Evolutionary conservation across 2,888 invertebrate species (phyloP), one percentile per base, ranked within the genome.

Genomic region (Venusia cambrica): DNA sequence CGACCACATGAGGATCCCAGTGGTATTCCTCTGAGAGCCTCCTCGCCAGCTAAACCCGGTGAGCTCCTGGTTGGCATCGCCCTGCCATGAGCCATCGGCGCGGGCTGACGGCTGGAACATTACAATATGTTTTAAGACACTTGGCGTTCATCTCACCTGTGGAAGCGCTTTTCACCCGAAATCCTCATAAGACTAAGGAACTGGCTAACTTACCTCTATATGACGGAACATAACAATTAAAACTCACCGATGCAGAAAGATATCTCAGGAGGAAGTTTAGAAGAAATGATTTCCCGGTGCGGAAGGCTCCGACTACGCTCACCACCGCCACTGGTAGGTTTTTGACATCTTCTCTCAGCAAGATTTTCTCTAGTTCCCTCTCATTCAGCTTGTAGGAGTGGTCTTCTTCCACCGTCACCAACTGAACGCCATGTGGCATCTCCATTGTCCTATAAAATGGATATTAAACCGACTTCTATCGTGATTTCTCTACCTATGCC

Each of bases 31-130:
- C 16, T 21, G 28, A 3, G 32, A 24, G n/a, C 97, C 97, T 2
- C 96, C 96, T 54, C 94, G 88, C 97, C 97, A 97, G n/a, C 94
- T 92, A 73, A 97, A 97, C 0, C 97, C 97, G 25, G 91, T 90
- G 32, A 45, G 37, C 2, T 37, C 37, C 7, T 19, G 8, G 7
- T 22, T 37, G 4, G 32, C 22, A 2, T 45, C 37, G 2, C 39
- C 39, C 11, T 45, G 24, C 48, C 48, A 48, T 7, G 48, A 29
- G 2, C 45, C 48, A 14, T 48, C 39, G 7, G 29, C n/a, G 6
- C 41, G 48, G 10, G 37, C 38, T 18, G 38, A 29, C 6, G 13
- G 24, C 47, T 47, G 16, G 6, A 30, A 30, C 9, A 21, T 16
- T 7, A n/a, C 6, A 29, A 18, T 1, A 2, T 2, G 3, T 18